A percentile compares a stretch with the other conserved stretches of the same genome.
Conservation (phyloP, 2,888 invertebrate genomes). For the Cryptophagus acutangulus region DNA sequence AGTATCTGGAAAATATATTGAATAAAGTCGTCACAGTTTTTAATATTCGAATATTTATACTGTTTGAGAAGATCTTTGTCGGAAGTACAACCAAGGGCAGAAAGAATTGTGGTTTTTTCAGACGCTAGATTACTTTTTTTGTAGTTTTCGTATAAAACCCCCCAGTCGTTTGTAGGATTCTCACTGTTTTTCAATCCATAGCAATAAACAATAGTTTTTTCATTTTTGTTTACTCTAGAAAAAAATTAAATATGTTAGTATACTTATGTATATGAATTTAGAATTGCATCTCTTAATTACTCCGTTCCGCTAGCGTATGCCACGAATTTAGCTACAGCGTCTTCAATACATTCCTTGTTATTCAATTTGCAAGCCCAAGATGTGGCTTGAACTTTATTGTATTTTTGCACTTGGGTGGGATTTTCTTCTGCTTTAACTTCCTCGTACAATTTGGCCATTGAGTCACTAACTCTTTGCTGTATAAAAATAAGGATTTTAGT, state of each 20-base stretch:
- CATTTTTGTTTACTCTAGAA: conserved; percentile 58
- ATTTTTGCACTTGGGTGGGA: conserved; percentile 55
- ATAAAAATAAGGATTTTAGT: conserved; percentile 8
- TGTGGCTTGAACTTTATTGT: conserved; percentile 56
- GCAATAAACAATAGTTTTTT: conserved; percentile 70
- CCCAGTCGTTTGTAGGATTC: conserved; percentile 52
- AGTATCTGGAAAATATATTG: not conserved
- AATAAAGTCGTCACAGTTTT: not conserved
- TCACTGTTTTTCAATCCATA: conserved; percentile 59
- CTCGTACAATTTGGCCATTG: conserved; percentile 50
- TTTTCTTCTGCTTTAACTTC: conserved; percentile 41
- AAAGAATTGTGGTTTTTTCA: conserved; percentile 64
- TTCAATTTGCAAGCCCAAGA: conserved; percentile 61
- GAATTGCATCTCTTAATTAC: too few relatives aligned
- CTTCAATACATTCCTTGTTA: conserved; percentile 53
- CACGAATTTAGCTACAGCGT: conserved; percentile 38
- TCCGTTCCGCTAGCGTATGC: too few relatives aligned
- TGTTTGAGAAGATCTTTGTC: too few relatives aligned
- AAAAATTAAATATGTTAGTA: too few relatives aligned
- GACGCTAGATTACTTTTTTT: conserved; percentile 54
- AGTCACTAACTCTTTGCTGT: too few relatives aligned
- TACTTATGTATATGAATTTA: too few relatives aligned
- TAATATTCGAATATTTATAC: too few relatives aligned
- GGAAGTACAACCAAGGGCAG: conserved; percentile 64
- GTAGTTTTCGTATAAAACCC: conserved; percentile 58